Evolutionary conservation across 2,113 vertebrate genomes (phyloP).

Genomic region (Apteryx owenii): DNA sequence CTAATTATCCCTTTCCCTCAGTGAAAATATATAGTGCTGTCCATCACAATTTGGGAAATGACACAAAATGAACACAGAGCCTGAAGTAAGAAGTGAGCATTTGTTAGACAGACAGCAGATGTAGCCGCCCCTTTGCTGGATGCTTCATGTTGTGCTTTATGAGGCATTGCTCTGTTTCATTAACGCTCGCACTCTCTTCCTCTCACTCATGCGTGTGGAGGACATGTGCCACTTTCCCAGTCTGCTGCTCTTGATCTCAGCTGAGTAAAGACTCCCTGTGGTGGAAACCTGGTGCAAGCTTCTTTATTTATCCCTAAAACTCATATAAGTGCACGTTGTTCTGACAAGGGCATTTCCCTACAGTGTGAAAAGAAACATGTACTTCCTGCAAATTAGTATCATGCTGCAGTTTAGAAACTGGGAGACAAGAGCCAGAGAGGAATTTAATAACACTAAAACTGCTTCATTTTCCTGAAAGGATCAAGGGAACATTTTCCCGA

Average conservation of each 20-base stretch:
- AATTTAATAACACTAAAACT: background rate
- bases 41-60: background rate
- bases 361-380: background rate
- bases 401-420: background rate
- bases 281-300: background rate
- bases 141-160: background rate
- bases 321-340: background rate
- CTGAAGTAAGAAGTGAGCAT: background rate
- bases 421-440: background rate
- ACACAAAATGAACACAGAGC: background rate
- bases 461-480: background rate
- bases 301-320: background rate
- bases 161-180: background rate
- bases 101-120: background rate
- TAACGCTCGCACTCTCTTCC: background rate
- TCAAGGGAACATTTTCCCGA: background rate
- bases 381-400: background rate
- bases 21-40: background rate
- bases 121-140: background rate
- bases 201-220: background rate
- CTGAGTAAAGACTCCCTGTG: background rate
- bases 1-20: background rate
- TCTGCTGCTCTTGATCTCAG: background rate
- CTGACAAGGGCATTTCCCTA: background rate
- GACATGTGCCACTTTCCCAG: background rate